These are phyloP conservation scores for Anthopleura sola DNA, from an alignment of 64 coral and sea anemone genomes.

Conservation along the genomic window DNA sequence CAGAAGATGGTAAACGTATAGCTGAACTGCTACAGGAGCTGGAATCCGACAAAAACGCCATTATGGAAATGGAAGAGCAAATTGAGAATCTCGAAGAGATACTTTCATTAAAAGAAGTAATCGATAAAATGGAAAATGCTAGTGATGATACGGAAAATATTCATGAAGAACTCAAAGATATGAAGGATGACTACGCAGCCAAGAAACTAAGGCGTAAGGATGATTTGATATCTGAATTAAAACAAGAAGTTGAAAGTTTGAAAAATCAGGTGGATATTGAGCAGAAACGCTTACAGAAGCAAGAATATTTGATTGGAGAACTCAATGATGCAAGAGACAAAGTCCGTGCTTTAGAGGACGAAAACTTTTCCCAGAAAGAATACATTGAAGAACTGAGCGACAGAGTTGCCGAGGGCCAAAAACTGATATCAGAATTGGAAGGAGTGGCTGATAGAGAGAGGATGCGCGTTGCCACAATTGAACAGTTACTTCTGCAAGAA, in stretches of 20 bases:
- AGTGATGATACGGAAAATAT: not conserved
- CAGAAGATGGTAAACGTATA: conserved; percentile 28
- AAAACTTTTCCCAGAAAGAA: conserved; percentile 57
- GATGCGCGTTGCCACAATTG: conserved; percentile 66
- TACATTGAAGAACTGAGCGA: conserved; percentile 80
- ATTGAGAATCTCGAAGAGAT: conserved; percentile 24
- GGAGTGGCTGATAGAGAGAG: conserved; percentile 74
- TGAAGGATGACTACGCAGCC: conserved; percentile 40
- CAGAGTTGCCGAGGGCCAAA: conserved; percentile 83
- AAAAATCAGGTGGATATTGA: conserved; percentile 33
- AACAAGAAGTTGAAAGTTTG: conserved; percentile 20
- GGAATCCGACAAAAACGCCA: not conserved
- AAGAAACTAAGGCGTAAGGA: conserved; percentile 24
- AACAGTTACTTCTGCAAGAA: conserved; percentile 59
- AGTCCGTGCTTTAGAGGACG: conserved; percentile 40
- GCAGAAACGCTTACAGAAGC: conserved; percentile 16
- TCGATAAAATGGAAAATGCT: not conserved
- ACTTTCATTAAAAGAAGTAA: conserved; percentile 9
- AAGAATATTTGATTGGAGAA: conserved; percentile 30
- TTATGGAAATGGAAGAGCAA: not conserved
- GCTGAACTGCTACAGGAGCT: conserved; percentile 25
- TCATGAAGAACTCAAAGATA: conserved; percentile 17
- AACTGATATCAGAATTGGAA: conserved; percentile 75
- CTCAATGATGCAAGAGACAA: conserved; percentile 37
- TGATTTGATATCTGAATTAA: conserved; percentile 13